A percentile compares a stretch with the other conserved stretches of the same genome.
These are phyloP conservation scores for Drosophila ezoana DNA, from an alignment of 2,888 invertebrate species.

Conservation along the genomic window DNA sequence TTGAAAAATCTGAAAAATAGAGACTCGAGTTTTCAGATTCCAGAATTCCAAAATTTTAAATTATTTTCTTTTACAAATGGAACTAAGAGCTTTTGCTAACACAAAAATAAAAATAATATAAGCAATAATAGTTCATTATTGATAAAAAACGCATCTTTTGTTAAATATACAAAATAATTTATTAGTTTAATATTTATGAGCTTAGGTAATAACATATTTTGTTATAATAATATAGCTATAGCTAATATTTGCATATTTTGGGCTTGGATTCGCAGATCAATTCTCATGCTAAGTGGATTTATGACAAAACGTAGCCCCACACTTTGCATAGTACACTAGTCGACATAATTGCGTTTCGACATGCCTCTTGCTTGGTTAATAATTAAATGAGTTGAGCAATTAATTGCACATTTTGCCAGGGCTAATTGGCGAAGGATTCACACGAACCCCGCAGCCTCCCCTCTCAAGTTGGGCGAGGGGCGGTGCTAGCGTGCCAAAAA, in stretches of 20 bases:
- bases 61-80: no score
- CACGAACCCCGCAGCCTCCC: slow-evolving; percentile 31
- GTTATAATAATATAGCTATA: slow-evolving; percentile 22
- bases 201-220: slow-evolving; percentile 26
- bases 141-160: not conserved
- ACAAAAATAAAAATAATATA: no score
- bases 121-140: not conserved
- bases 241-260: slow-evolving; percentile 41
- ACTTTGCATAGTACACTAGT: slow-evolving; percentile 22
- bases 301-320: slow-evolving; percentile 8
- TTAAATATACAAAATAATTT: slow-evolving; percentile 61
- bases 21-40: no score
- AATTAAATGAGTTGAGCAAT: slow-evolving; percentile 49
- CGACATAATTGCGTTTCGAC: slow-evolving; percentile 39
- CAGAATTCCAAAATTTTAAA: no score
- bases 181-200: slow-evolving; percentile 48
- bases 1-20: no score
- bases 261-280: slow-evolving; percentile 8
- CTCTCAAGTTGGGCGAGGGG: not conserved
- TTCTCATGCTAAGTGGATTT: slow-evolving; percentile 1
- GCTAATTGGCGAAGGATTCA: slow-evolving; percentile 62
- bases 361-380: slow-evolving; percentile 52
- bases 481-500: slow-evolving; percentile 44
- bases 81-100: no score
- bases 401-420: slow-evolving; percentile 65